Base-by-base conservation (phyloP, 2,797 vertebrate genomes). In the Falco columbarius region DNA sequence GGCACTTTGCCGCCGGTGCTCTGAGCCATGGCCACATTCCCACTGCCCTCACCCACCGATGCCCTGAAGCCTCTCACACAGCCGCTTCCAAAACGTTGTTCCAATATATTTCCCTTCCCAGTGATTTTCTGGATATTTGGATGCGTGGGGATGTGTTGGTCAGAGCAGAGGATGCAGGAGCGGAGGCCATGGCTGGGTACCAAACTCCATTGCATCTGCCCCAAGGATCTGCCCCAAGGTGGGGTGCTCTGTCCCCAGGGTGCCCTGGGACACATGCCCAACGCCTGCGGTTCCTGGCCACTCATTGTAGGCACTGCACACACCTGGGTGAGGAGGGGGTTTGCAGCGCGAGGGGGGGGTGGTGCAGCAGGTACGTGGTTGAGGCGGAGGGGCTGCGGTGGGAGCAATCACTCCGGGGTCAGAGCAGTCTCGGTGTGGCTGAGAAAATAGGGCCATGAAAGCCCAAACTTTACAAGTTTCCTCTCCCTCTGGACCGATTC, bases 381-480 rank as follows among this genome's bases (percentile, higher is more conserved):
- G 66, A 94, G 95, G 95, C 56, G 6, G 27, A 30, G 49, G 51
- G 62, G n/a, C 75, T 65, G 11, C 0, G 3, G 55, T 29, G 20
- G 66, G 65, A 67, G 87, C 79, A 51, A 26, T 47, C 83, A 58
- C 67, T 44, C 90, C 46, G 86, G 85, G 67, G 70, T 62, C 94
- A 85, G 87, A 84, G 92, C 94, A 86, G 58, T 51, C 55, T 85
- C 81, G 51, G 81, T 87, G 84, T 3, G 68, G 89, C 93, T 90
- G 81, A 96, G 94, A 75, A 81, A 86, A 84, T 34, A 51, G 44
- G 61, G 76, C 92, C 91, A 62, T 91, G 91, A 89, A 96, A 84
- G 40, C 94, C 79, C 68, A 59, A 66, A 65, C 23, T 56, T 72
- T 12, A 29, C 1, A 10, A 36, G 17, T 22, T 51, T 51, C 17